Conservation (phyloP, 1,140 invertebrate species). For the Solenopsis fugax region DNA sequence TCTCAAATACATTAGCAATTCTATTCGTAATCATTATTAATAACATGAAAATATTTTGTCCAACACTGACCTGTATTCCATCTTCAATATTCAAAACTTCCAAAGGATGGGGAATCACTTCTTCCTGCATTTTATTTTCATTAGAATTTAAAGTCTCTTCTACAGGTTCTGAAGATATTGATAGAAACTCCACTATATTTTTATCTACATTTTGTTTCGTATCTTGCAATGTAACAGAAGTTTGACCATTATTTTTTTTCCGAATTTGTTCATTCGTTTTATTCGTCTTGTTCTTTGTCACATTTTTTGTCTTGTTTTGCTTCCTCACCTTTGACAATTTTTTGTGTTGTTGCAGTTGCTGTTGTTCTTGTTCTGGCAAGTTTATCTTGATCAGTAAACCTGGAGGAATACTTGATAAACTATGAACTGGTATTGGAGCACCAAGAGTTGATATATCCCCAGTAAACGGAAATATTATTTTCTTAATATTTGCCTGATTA, state of each 20-base stretch:
- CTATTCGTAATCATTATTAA: background rate
- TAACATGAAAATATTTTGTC: background rate
- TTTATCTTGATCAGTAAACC: conserved; percentile 86
- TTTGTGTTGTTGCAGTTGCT: conserved; percentile 58
- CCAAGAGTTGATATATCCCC: conserved; percentile 84
- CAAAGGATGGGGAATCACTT: conserved; percentile 51
- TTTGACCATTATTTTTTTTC: conserved; percentile 61
- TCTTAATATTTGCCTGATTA: conserved; percentile 78
- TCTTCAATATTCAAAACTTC: conserved; percentile 53
- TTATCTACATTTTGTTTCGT: conserved; percentile 57
- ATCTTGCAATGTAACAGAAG: background rate
- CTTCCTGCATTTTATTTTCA: conserved; percentile 46
- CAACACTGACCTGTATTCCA: background rate
- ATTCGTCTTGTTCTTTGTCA: background rate
- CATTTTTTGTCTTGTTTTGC: conserved; percentile 51
- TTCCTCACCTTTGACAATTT: conserved; percentile 57
- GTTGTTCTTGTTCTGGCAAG: conserved; percentile 79
- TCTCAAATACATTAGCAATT: background rate
- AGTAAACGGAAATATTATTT: conserved; percentile 84
- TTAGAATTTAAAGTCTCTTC: conserved; percentile 15
- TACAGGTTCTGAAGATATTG: conserved; percentile 62
- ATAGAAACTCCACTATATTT: conserved; percentile 66
- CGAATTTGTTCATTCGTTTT: conserved; percentile 47
- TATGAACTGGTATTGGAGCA: conserved; percentile 84
- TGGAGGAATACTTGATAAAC: conserved; percentile 84